phyloP scores from a whole-genome alignment of 2,113 vertebrate genomes.

The Tetrax tetrax region DNA sequence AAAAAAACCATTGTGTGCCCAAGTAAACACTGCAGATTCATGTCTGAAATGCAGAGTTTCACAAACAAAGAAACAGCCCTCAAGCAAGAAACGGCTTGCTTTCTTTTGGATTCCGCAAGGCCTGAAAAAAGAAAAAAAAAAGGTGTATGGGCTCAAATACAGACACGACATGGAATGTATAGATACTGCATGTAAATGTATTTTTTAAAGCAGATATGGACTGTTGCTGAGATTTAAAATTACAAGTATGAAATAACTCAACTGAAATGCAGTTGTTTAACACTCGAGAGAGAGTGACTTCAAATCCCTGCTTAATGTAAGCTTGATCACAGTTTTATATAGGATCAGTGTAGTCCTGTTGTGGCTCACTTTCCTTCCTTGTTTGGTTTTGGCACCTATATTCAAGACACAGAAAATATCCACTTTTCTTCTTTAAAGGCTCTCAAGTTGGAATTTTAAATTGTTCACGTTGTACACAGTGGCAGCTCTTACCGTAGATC shows the following conservation, averaged over 20 bases:
- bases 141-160: neutral
- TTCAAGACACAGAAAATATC: neutral
- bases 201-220: neutral
- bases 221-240: neutral
- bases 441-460: neutral
- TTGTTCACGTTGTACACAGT: neutral
- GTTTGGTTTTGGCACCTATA: neutral
- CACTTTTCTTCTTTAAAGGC: neutral
- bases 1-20: neutral
- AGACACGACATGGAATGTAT: neutral
- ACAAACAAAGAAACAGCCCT: neutral
- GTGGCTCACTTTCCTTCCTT: neutral
- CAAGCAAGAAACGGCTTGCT: neutral
- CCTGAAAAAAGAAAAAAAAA: neutral
- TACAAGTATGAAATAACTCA: neutral
- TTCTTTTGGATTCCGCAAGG: neutral
- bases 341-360: neutral
- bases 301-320: neutral
- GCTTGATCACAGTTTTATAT: neutral
- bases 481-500: neutral
- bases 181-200: neutral
- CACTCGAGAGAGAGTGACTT: neutral
- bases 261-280: neutral
- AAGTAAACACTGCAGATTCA: neutral
- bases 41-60: neutral